Evolutionary conservation across 1,140 invertebrate genomes (phyloP), one percentile per base, ranked within the genome.

Genomic region (silkworm (Bombyx mori)): DNA sequence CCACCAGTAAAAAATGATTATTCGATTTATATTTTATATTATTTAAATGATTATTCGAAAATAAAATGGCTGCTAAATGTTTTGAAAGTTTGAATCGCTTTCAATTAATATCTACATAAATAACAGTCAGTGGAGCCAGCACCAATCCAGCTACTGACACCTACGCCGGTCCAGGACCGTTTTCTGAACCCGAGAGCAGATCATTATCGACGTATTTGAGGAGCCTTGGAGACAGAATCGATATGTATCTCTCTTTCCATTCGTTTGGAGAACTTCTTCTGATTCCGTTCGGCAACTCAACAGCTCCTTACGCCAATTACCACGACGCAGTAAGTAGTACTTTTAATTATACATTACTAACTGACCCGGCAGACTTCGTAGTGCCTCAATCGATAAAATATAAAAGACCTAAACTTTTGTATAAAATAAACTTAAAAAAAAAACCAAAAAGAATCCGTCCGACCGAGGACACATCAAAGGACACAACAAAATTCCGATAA

Each of bases 121-220:
- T 50, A 2, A 1, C 63, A 86, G 82, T 73, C 42, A 8, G 35
- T 7, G 93, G 93, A 35, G 89, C 92, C 0, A 92, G 91, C 53
- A 82, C 74, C 3, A 82, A 91, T 62, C 91, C 91, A 1, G 94
- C 93, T 66, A 88, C 85, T 18, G 91, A 94, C 5, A 92, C 83
- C 43, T 97, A 92, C 70, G 92, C 91, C 22, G 95, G 95, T 1
- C 75, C 88, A 0, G 73, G 84, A 48, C 85, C 93, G 0, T 95
- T 96, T 68, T 95, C 94, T 0, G 95, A 97, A 82, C 82, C 89
- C 0, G 95, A 97, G 81, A 91, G 92, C 0, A 76, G 78, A 42
- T 84, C 91, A 1, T 74, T 95, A 2, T 88, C 90, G n/a, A 69
- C 89, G n/a, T 92, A 89, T 50, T 79, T 93, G 5, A 73, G 82